Conservation (phyloP, 2,113 vertebrate genomes). For the Spheniscus mendiculus region DNA sequence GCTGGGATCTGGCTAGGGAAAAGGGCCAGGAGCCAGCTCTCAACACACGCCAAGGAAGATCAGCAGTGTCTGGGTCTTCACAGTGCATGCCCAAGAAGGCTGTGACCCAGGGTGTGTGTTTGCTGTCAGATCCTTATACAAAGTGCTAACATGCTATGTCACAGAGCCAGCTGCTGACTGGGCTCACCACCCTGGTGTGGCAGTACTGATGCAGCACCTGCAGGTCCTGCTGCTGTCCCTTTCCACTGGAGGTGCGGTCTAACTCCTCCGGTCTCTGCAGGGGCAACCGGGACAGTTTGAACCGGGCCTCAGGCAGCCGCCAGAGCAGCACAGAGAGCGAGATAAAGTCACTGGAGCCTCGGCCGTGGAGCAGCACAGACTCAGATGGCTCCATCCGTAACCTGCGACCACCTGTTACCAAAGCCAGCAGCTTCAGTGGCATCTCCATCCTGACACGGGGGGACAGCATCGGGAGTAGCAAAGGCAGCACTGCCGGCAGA, state of each 20-base stretch:
- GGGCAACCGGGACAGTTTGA: slow-evolving; percentile 89
- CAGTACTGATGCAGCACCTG: background rate
- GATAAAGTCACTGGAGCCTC: slow-evolving; percentile 93
- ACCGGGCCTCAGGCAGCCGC: slow-evolving; percentile 90
- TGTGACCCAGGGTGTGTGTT: background rate
- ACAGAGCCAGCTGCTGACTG: background rate
- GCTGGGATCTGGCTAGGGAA: background rate
- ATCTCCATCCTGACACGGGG: slow-evolving; percentile 97
- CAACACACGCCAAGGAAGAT: background rate
- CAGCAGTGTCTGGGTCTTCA: background rate
- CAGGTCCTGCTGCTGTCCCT: background rate
- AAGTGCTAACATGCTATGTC: background rate
- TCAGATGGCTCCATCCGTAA: slow-evolving; percentile 92
- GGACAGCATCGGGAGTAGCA: slow-evolving; percentile 91
- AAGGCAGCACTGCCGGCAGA: slow-evolving; percentile 85
- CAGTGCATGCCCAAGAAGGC: background rate
- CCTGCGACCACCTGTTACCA: slow-evolving; percentile 93
- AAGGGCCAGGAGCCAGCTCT: background rate
- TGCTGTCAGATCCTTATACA: background rate
- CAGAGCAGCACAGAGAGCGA: slow-evolving; percentile 99
- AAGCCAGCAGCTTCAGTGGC: slow-evolving; percentile 99
- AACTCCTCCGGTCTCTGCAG: slow-evolving; percentile 69
- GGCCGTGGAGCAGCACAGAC: slow-evolving; percentile 98
- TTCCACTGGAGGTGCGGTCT: fast-evolving
- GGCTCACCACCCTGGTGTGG: background rate